Evolutionary conservation across 2,113 vertebrate species (phyloP).

Genomic region (Grammomys surdaster): DNA sequence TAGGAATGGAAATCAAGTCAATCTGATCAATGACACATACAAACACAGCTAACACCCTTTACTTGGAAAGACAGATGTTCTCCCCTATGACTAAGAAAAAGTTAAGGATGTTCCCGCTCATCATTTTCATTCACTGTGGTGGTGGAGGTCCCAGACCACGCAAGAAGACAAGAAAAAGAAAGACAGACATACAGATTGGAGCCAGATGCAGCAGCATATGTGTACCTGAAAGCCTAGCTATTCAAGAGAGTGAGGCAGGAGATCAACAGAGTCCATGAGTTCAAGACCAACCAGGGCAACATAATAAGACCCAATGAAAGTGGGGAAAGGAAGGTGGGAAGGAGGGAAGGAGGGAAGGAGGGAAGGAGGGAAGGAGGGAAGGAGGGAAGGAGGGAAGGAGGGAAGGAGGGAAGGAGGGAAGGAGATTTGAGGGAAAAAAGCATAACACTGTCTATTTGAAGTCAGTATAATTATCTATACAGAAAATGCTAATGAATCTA

Average conservation of each 20-base stretch:
- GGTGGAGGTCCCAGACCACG: background rate
- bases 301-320: background rate
- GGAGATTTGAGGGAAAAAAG: background rate
- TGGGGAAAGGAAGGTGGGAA: background rate
- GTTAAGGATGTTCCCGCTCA: background rate
- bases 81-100: background rate
- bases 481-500: slow-evolving; percentile 12
- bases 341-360: background rate
- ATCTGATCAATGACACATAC: background rate
- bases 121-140: background rate
- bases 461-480: background rate
- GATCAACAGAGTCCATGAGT: background rate
- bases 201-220: background rate
- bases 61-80: background rate
- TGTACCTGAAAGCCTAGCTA: background rate
- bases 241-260: background rate
- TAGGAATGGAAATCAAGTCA: background rate
- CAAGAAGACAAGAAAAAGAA: slow-evolving; percentile 5
- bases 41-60: background rate
- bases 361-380: background rate
- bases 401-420: background rate
- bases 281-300: background rate
- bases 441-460: background rate
- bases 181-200: background rate
- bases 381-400: background rate